phyloP scores from a whole-genome alignment of 2,888 invertebrate genomes.

The Polymixis lichenea region DNA sequence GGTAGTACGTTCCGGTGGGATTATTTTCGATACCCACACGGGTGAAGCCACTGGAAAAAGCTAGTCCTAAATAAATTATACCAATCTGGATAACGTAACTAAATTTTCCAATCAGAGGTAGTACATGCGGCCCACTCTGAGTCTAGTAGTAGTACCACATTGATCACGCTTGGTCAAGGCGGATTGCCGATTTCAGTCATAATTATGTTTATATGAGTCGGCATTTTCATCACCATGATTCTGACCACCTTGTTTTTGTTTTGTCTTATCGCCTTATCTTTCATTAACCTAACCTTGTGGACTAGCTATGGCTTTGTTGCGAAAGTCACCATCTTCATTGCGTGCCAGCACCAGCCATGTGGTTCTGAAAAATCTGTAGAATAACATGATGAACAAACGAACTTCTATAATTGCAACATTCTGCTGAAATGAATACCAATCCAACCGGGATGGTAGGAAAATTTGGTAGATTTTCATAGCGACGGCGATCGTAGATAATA shows the following conservation, averaged over 20 bases:
- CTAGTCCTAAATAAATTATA: no score
- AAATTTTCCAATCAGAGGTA: no score
- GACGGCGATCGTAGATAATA: neutral
- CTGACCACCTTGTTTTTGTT: neutral
- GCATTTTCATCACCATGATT: neutral
- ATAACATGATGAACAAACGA: neutral
- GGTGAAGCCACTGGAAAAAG: no score
- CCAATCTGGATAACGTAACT: no score
- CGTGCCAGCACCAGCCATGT: no score
- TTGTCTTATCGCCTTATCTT: neutral
- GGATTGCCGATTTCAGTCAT: neutral
- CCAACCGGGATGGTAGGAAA: no score
- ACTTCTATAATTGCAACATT: neutral
- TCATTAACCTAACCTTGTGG: neutral
- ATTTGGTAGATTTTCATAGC: neutral
- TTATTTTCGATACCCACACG: no score
- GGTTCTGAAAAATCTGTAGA: neutral
- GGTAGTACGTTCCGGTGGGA: no score
- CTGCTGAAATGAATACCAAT: neutral
- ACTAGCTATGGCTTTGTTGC: neutral
- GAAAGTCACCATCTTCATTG: no score
- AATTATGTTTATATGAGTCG: neutral
- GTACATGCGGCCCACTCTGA: no score
- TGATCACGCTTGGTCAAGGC: no score
- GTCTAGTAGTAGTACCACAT: no score